These are phyloP conservation scores for Malurus alboscapulatus DNA, from an alignment of 2,113 vertebrate genomes.

Conservation along the genomic window DNA sequence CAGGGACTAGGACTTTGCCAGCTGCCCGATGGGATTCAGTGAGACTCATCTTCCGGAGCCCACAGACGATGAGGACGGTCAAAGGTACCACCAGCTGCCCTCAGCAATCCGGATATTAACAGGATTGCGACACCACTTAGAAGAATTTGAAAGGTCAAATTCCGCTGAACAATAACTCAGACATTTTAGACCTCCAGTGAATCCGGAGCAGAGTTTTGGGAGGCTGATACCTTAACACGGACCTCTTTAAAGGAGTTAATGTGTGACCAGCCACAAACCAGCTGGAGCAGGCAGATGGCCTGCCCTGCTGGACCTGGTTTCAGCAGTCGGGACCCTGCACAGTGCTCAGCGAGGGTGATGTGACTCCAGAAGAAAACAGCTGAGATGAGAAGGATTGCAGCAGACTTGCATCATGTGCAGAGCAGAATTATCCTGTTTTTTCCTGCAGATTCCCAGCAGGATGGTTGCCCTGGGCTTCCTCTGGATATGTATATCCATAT, in stretches of 20 bases:
- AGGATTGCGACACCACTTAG: background rate
- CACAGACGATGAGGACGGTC: background rate
- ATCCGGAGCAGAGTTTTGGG: background rate
- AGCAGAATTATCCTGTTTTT: background rate
- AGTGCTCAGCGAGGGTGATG: background rate
- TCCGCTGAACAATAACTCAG: background rate
- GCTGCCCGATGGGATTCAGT: background rate
- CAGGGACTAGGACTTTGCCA: background rate
- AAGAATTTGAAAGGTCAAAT: slow-evolving; percentile 34
- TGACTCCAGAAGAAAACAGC: background rate
- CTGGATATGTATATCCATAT: background rate
- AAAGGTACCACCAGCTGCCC: background rate
- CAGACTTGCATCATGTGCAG: background rate
- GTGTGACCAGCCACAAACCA: background rate
- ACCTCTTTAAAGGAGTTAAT: slow-evolving; percentile 25
- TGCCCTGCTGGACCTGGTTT: background rate
- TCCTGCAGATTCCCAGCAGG: background rate
- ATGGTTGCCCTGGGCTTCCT: background rate
- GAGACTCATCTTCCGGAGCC: fast-evolving
- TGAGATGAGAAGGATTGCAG: background rate
- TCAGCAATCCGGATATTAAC: background rate
- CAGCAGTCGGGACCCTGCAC: background rate
- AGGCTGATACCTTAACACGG: background rate
- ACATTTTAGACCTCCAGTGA: background rate
- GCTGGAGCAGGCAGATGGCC: background rate